phyloP scores from a whole-genome alignment of 2,888 invertebrate species.

The Leptopilina syphax region DNA sequence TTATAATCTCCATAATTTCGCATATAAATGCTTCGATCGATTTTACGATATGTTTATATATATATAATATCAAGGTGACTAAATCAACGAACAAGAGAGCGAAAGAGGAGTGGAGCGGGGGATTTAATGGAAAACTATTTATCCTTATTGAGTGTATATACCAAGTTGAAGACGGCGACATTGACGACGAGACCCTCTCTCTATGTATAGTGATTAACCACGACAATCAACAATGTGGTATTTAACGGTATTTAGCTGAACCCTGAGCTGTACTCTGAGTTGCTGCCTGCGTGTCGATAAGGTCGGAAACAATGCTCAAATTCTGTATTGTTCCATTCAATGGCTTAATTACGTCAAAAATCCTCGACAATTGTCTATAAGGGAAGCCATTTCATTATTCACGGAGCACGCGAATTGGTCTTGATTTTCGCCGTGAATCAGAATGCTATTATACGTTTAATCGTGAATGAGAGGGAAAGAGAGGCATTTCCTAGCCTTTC shows the following conservation, averaged over 20 bases:
- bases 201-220: conserved; percentile 68
- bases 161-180: not conserved
- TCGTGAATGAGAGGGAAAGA: not conserved
- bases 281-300: conserved; percentile 65
- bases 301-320: conserved; percentile 71
- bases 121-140: conserved; percentile 44
- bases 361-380: conserved; percentile 64
- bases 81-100: not conserved
- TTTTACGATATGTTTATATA: not conserved
- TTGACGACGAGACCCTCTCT: no score
- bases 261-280: conserved; percentile 57
- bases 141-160: conserved; percentile 6
- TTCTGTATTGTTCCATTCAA: conserved; percentile 71
- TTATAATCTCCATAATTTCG: conserved; percentile 24
- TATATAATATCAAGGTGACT: conserved; percentile 20
- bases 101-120: conserved; percentile 42
- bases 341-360: conserved; percentile 72
- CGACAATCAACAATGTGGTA: conserved; percentile 71
- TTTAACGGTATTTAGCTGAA: conserved; percentile 67
- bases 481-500: not conserved
- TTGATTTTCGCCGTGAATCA: conserved; percentile 43
- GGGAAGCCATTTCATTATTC: conserved; percentile 61
- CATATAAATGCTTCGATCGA: conserved; percentile 12
- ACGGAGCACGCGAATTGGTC: conserved; percentile 39
- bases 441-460: conserved; percentile 17